Percentiles rank a stretch among this genome's conserved stretches.
Conservation (phyloP, 2,888 invertebrate genomes). For the Orthonychiurus folsomi region DNA sequence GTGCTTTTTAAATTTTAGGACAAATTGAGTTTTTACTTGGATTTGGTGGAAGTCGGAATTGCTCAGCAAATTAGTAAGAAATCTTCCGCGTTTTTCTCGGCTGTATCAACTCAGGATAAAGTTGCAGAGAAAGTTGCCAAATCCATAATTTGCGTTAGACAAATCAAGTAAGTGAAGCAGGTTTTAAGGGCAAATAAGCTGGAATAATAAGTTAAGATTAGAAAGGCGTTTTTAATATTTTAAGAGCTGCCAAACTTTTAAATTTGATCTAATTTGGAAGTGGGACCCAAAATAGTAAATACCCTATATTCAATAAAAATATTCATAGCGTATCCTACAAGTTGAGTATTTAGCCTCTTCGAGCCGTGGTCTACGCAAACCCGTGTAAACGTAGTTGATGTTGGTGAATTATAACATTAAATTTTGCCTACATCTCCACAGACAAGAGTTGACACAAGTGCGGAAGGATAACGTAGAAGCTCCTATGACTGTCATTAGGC, state of each 20-base stretch:
- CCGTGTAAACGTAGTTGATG: too few species aligned
- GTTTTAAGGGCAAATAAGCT: neutral
- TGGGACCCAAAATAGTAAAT: too few species aligned
- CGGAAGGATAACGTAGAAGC: slow-evolving; percentile 69
- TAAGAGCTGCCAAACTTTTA: neutral
- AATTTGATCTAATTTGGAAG: slow-evolving; percentile 1
- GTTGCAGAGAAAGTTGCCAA: slow-evolving; percentile 89
- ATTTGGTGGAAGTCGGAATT: slow-evolving; percentile 88
- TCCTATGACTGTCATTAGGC: slow-evolving; percentile 62
- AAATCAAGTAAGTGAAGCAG: slow-evolving; percentile 31
- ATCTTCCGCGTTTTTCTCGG: slow-evolving; percentile 94
- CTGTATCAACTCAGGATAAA: slow-evolving; percentile 95
- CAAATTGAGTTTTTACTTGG: slow-evolving; percentile 80
- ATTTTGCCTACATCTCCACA: too few species aligned
- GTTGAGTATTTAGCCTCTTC: too few species aligned
- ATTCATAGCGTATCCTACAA: too few species aligned
- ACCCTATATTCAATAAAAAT: too few species aligned
- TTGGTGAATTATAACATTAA: too few species aligned
- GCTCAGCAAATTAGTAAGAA: slow-evolving; percentile 86
- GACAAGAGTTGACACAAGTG: slow-evolving; percentile 63
- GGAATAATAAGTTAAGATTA: neutral
- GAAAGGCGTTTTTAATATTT: neutral
- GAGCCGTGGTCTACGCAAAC: too few species aligned
- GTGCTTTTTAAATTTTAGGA: slow-evolving; percentile 22
- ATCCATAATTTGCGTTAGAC: slow-evolving; percentile 65